A percentile compares a stretch with the other conserved stretches of the same genome.
These are phyloP conservation scores for Fissipunctia ypsillon DNA, from an alignment of 2,888 invertebrate genomes.

Conservation along the genomic window DNA sequence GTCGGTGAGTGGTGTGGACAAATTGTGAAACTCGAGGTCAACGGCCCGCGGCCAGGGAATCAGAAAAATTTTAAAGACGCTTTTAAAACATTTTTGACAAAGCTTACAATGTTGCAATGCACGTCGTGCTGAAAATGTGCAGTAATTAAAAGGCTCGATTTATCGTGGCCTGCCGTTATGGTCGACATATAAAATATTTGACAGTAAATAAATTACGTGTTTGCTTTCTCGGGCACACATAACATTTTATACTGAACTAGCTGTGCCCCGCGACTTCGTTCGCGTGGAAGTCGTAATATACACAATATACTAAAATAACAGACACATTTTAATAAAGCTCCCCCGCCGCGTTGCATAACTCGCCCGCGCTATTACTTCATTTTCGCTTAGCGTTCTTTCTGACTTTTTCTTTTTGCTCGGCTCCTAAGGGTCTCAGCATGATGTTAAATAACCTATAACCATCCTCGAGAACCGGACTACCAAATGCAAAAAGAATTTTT, in stretches of 20 bases:
- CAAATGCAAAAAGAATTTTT: too few relatives aligned
- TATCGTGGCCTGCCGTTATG: slow-evolving; percentile 52
- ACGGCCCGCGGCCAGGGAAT: slow-evolving; percentile 61
- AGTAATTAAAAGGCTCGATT: slow-evolving; percentile 61
- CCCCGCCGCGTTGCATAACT: too few relatives aligned
- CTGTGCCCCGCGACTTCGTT: too few relatives aligned
- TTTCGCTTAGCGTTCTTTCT: too few relatives aligned
- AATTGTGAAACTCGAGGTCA: slow-evolving; percentile 70
- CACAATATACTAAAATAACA: too few relatives aligned
- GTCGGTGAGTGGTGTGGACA: slow-evolving; percentile 66
- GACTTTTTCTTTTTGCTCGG: too few relatives aligned
- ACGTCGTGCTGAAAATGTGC: slow-evolving; percentile 60
- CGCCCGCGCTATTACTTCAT: too few relatives aligned
- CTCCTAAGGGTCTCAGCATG: too few relatives aligned
- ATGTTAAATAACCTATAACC: too few relatives aligned
- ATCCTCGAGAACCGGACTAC: too few relatives aligned
- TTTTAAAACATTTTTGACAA: slow-evolving; percentile 67
- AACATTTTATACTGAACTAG: slow-evolving; percentile 48
- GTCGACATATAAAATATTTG: slow-evolving; percentile 58
- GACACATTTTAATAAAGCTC: too few relatives aligned
- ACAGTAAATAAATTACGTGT: slow-evolving; percentile 58
- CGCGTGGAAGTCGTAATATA: too few relatives aligned
- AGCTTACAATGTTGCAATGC: slow-evolving; percentile 61
- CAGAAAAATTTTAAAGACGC: slow-evolving; percentile 58
- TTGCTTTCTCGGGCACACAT: slow-evolving; percentile 34